Conservation (phyloP, 1,140 invertebrate species). For the Papilio glaucus region DNA sequence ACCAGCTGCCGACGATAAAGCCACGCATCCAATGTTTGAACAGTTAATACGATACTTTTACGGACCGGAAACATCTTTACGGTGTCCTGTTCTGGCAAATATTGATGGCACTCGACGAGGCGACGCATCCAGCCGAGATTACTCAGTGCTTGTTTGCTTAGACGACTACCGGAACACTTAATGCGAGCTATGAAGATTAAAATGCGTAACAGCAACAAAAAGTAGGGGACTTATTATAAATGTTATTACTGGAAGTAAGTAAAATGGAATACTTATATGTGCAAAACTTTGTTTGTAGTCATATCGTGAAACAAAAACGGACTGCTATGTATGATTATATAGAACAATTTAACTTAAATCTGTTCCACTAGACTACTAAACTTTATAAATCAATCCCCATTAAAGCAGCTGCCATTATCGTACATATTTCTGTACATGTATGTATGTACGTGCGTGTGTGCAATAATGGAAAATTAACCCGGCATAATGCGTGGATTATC, state of each 20-base stretch:
- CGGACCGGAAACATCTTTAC: slow-evolving; percentile 77
- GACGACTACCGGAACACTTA: slow-evolving; percentile 26
- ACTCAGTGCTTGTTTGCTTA: slow-evolving; percentile 28
- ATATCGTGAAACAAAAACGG: no score
- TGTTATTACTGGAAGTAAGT: no score
- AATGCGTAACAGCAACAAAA: not conserved
- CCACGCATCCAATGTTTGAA: slow-evolving; percentile 69
- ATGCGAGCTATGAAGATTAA: slow-evolving; percentile 34
- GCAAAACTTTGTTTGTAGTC: no score
- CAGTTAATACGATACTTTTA: slow-evolving; percentile 80
- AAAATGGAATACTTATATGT: no score
- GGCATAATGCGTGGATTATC: slow-evolving; percentile 79
- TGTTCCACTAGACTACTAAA: not conserved
- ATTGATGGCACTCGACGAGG: slow-evolving; percentile 76
- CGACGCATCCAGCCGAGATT: slow-evolving; percentile 58
- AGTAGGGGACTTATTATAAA: not conserved
- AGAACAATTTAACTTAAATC: not conserved
- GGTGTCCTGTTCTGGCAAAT: slow-evolving; percentile 77
- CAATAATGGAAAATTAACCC: slow-evolving; percentile 78
- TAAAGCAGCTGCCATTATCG: slow-evolving; percentile 33
- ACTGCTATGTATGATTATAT: no score
- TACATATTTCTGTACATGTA: slow-evolving; percentile 5
- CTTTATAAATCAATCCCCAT: not conserved
- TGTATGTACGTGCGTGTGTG: slow-evolving; percentile 13
- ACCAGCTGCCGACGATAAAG: slow-evolving; percentile 72